A percentile compares a stretch with the other conserved stretches of the same genome.
Evolutionary conservation across 2,113 vertebrate species (phyloP).

Genomic region (Hippocampus guttulatus): DNA sequence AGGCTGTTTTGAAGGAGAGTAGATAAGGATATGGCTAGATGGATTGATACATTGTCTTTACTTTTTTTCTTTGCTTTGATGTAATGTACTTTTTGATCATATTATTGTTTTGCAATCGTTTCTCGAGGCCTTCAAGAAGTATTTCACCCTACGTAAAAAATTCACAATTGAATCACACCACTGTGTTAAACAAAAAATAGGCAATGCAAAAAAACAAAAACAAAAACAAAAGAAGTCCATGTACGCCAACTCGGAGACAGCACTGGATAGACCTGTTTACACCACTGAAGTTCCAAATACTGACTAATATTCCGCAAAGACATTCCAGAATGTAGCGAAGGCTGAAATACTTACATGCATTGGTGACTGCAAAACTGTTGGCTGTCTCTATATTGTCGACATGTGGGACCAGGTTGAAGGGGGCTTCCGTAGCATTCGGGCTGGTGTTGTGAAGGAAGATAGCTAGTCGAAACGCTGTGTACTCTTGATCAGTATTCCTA

Average conservation of each 20-base stretch:
- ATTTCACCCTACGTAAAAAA: too few relatives aligned
- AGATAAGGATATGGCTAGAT: too few relatives aligned
- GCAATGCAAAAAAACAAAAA: background rate
- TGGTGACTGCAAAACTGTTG: conserved; percentile 99
- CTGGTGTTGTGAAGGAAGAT: conserved; percentile 99
- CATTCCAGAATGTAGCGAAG: background rate
- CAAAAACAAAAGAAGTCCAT: background rate
- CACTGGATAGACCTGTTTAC: background rate
- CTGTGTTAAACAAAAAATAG: background rate
- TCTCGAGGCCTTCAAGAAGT: background rate
- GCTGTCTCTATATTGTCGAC: conserved; percentile 99
- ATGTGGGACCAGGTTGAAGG: conserved; percentile 98
- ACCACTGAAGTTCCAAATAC: background rate
- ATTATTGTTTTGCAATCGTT: background rate
- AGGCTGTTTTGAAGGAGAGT: background rate
- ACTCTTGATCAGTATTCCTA: conserved; percentile 99
- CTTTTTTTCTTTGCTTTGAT: background rate
- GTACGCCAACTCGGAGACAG: background rate
- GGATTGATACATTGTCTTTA: background rate
- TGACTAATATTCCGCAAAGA: background rate
- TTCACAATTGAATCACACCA: background rate
- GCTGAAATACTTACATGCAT: conserved; percentile 88
- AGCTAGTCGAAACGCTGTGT: conserved; percentile 95
- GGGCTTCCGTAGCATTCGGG: conserved; percentile 95
- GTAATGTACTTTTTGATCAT: background rate